Evolutionary conservation across 2,113 vertebrate genomes (phyloP).

Genomic region (Ardeotis arabs): DNA sequence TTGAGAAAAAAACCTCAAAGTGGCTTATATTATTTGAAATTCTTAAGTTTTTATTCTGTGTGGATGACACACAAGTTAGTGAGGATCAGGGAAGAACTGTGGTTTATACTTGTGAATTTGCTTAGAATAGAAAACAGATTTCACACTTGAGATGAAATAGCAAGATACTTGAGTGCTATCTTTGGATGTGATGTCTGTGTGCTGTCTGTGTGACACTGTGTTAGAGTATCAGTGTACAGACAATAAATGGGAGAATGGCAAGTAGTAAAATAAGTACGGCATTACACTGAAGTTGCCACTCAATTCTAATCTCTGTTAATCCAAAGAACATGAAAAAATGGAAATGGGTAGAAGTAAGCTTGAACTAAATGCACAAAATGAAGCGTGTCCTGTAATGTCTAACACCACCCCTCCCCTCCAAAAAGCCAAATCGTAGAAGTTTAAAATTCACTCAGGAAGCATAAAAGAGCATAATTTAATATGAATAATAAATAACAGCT

Average conservation of each 20-base stretch:
- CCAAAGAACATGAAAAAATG: background rate
- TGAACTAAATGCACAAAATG: background rate
- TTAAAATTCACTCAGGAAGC: background rate
- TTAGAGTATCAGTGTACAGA: background rate
- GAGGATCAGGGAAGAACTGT: background rate
- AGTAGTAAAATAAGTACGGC: background rate
- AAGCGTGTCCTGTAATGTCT: accelerated
- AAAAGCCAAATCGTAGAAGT: background rate
- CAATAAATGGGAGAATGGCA: background rate
- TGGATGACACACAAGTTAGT: background rate
- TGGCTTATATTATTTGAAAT: background rate
- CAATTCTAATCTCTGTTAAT: background rate
- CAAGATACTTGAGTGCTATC: accelerated
- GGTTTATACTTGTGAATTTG: background rate
- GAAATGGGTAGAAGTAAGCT: background rate
- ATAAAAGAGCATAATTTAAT: background rate
- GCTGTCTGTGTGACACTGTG: background rate
- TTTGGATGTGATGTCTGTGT: background rate
- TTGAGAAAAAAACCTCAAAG: background rate
- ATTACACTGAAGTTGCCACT: background rate
- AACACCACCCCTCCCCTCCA: background rate
- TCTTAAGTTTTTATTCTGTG: background rate
- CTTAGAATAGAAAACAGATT: constrained; percentile 1
- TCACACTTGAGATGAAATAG: background rate
- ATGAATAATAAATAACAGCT: background rate